Conservation (phyloP, 2,113 vertebrate genomes). For the Mormyrus lacerda region DNA sequence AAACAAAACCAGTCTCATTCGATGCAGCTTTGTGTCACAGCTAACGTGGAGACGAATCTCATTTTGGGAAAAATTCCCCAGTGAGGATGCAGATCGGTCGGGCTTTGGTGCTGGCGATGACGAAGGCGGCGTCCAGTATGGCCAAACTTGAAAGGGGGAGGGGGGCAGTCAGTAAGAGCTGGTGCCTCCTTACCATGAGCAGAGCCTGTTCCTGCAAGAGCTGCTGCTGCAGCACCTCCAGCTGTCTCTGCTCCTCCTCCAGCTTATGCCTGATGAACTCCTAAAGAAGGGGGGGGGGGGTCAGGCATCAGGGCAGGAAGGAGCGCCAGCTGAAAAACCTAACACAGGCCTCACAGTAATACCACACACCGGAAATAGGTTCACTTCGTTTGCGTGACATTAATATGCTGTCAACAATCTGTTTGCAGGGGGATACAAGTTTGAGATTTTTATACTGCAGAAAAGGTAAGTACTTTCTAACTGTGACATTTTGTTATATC, state of each 20-base stretch:
- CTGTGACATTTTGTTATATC: neutral
- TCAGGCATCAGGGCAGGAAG: neutral
- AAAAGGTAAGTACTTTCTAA: neutral
- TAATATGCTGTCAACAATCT: neutral
- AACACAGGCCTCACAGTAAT: neutral
- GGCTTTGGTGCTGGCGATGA: neutral
- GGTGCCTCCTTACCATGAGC: conserved; percentile 73
- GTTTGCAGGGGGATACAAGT: neutral
- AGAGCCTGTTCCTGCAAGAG: conserved; percentile 89
- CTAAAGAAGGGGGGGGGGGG: conserved; percentile 50
- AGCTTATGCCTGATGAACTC: conserved; percentile 90
- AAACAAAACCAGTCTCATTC: neutral
- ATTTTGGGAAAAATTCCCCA: neutral
- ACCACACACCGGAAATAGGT: neutral
- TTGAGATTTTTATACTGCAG: neutral
- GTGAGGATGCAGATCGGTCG: neutral
- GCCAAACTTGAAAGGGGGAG: neutral
- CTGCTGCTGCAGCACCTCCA: conserved; percentile 92
- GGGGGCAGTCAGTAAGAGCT: neutral
- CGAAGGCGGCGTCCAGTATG: too few species aligned
- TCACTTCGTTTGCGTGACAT: neutral
- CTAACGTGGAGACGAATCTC: neutral
- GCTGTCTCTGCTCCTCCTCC: conserved; percentile 87
- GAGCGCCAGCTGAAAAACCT: neutral
- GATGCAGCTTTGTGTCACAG: neutral